Conservation (phyloP, 2,113 vertebrate species). For the Sinocyclocheilus maitianheensis region DNA sequence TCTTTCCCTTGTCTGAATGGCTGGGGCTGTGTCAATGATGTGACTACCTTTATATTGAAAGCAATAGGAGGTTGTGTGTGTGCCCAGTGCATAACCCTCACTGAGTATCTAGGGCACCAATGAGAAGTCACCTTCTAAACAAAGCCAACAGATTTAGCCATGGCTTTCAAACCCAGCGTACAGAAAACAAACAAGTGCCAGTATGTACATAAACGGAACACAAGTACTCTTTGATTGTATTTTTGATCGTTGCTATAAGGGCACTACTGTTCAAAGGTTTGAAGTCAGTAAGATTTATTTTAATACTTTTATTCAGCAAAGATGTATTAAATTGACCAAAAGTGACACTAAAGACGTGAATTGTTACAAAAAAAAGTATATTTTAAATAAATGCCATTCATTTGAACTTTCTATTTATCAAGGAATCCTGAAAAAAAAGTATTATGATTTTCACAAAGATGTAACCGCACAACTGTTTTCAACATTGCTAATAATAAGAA, state of each 20-base stretch:
- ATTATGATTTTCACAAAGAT: neutral
- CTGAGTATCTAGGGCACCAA: neutral
- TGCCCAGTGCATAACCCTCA: neutral
- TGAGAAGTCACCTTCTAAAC: neutral
- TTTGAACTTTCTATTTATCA: neutral
- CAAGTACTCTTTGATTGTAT: neutral
- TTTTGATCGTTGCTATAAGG: neutral
- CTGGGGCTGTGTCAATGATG: constrained; percentile 35
- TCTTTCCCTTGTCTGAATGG: constrained; percentile 34
- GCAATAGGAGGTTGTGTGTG: neutral
- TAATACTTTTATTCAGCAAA: neutral
- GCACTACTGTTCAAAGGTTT: neutral
- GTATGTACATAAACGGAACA: neutral
- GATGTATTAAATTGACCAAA: neutral
- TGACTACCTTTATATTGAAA: constrained; percentile 10
- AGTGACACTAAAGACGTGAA: neutral
- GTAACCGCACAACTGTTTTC: neutral
- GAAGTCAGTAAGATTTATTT: neutral
- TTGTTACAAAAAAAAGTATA: neutral
- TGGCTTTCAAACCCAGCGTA: neutral
- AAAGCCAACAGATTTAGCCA: neutral
- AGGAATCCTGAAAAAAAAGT: too few species aligned
- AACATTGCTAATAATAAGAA: neutral
- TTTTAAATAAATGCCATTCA: neutral
- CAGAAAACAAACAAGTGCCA: neutral